Evolutionary conservation across 1,140 invertebrate genomes (phyloP).

Genomic region (Cotesia typhae): DNA sequence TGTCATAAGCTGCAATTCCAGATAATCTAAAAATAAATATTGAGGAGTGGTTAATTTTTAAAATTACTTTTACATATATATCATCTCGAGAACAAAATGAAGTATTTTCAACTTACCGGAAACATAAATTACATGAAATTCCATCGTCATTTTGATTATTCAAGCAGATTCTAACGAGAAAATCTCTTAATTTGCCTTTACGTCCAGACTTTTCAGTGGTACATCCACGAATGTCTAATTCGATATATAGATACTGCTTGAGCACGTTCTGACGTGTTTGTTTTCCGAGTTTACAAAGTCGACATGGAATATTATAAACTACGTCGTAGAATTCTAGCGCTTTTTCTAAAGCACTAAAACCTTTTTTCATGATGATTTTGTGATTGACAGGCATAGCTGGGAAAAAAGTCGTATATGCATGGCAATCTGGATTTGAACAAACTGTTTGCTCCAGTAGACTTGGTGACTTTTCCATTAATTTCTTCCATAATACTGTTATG

Average conservation of each 20-base stretch:
- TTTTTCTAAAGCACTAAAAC: not conserved
- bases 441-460: not conserved
- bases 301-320: not conserved
- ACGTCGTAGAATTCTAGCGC: not conserved
- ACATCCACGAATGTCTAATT: conserved; percentile 3
- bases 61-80: not conserved
- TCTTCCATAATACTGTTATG: not conserved
- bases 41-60: not conserved
- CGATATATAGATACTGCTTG: not conserved
- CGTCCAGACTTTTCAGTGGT: not conserved
- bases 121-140: not conserved
- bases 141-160: not conserved
- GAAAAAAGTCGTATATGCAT: not conserved
- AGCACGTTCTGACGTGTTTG: not conserved
- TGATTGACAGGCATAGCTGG: not conserved
- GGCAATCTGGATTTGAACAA: not conserved
- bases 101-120: not conserved
- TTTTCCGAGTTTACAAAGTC: not conserved
- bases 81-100: not conserved
- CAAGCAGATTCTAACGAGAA: not conserved
- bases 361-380: not conserved
- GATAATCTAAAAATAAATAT: not conserved
- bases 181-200: not conserved
- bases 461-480: not conserved
- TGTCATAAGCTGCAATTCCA: not conserved